Conservation (phyloP, 1,140 invertebrate genomes). For the Helicoverpa zea region DNA sequence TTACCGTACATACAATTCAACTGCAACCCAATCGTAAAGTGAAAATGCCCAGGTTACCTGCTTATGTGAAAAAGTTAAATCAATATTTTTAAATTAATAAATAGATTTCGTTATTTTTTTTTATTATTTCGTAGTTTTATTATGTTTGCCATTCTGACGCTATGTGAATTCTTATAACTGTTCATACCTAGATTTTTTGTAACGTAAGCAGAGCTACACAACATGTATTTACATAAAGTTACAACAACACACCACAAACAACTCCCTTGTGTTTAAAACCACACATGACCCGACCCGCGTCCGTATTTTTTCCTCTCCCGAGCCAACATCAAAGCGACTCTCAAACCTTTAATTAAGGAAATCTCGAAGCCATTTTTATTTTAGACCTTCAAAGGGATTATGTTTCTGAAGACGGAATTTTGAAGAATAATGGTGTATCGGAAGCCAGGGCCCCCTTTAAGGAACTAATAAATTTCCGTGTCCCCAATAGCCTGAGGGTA, state of each 20-base stretch:
- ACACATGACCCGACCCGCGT: slow-evolving; percentile 15
- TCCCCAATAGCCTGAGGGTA: slow-evolving; percentile 62
- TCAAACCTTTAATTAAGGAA: slow-evolving; percentile 64
- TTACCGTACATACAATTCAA: background rate
- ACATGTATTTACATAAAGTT: background rate
- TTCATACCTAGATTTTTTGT: background rate
- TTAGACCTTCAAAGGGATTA: slow-evolving; percentile 65
- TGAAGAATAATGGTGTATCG: slow-evolving; percentile 54
- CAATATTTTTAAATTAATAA: too few species aligned
- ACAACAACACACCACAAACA: background rate
- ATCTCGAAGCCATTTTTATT: slow-evolving; percentile 59
- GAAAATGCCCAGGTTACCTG: too few species aligned
- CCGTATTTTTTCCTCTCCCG: slow-evolving; percentile 41
- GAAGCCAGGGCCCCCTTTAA: slow-evolving; percentile 58
- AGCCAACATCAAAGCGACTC: slow-evolving; percentile 47
- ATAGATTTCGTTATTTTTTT: too few species aligned
- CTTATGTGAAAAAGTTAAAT: too few species aligned
- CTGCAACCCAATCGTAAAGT: background rate
- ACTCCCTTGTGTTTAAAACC: background rate
- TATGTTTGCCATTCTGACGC: too few species aligned
- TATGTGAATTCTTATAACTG: too few species aligned
- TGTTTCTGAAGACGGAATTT: slow-evolving; percentile 57
- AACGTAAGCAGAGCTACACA: background rate
- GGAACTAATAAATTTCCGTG: slow-evolving; percentile 71
- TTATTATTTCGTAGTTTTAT: too few species aligned